Percentiles rank a stretch among this genome's conserved stretches.
These are phyloP conservation scores for Tachystola acroxantha DNA, from an alignment of 2,888 invertebrate genomes.

Conservation along the genomic window DNA sequence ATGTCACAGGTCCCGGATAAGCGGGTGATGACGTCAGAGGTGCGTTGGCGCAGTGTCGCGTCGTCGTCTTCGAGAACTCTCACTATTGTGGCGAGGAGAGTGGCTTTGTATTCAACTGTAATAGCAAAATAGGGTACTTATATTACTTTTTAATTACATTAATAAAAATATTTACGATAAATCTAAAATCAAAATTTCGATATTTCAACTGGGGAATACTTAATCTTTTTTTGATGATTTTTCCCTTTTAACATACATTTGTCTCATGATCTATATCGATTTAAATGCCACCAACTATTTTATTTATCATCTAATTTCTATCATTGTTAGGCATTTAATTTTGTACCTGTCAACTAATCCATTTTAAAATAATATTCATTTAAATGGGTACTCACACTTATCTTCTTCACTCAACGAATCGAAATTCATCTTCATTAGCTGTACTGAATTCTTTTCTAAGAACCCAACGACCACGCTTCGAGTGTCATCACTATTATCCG, in stretches of 20 bases:
- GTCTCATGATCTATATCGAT: too few relatives aligned
- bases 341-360: too few relatives aligned
- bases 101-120: constrained; percentile 46
- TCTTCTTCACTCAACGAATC: constrained; percentile 22
- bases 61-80: constrained; percentile 76
- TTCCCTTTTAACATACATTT: too few relatives aligned
- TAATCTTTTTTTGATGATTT: too few relatives aligned
- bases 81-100: constrained; percentile 54
- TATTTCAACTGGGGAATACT: too few relatives aligned
- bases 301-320: too few relatives aligned
- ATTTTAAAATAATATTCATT: too few relatives aligned
- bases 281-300: too few relatives aligned
- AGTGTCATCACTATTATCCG: constrained; percentile 39
- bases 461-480: constrained; percentile 41
- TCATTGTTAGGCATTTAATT: neutral
- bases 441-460: constrained; percentile 30
- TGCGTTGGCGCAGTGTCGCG: constrained; percentile 43
- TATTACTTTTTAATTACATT: too few relatives aligned
- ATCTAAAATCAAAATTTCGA: too few relatives aligned
- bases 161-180: too few relatives aligned
- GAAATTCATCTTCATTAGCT: constrained; percentile 22
- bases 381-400: constrained; percentile 47
- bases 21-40: constrained; percentile 20
- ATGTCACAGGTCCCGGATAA: constrained; percentile 7
- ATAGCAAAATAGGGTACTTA: constrained; percentile 8